These are phyloP conservation scores for Rallus limicola DNA, from an alignment of 2,113 vertebrate genomes.

Conservation along the genomic window DNA sequence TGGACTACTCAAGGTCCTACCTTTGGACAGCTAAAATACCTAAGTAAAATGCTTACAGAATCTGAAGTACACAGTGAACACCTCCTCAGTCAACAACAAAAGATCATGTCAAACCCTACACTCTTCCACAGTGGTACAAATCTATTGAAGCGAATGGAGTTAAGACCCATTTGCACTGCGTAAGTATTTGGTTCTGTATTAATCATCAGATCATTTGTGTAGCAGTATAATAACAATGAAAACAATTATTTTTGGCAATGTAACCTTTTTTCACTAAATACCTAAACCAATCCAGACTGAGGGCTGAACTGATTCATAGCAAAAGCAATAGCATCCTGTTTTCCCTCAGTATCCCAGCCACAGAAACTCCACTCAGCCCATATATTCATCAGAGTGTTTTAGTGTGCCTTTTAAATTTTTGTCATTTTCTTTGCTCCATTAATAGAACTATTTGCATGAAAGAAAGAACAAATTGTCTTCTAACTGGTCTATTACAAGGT, in stretches of 20 bases:
- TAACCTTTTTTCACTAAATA: neutral
- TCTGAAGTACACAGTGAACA: neutral
- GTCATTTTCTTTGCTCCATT: conserved; percentile 42
- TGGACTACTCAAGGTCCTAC: neutral
- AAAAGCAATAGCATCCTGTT: neutral
- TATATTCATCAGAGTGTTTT: conserved; percentile 48
- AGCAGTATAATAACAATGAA: neutral
- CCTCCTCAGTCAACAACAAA: neutral
- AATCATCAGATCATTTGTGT: neutral
- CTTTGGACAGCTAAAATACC: neutral
- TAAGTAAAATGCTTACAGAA: neutral
- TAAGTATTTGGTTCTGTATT: neutral
- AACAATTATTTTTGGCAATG: neutral
- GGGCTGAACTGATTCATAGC: neutral
- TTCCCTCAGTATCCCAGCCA: neutral
- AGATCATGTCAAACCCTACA: accelerated
- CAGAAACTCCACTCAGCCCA: neutral
- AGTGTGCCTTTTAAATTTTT: conserved; percentile 53
- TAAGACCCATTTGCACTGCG: neutral
- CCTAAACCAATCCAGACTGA: neutral
- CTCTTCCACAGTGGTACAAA: neutral
- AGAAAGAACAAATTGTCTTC: conserved; percentile 63
- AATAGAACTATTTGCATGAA: conserved; percentile 57
- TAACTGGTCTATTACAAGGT: conserved; percentile 50
- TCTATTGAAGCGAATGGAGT: neutral